Conservation (phyloP, 2,888 invertebrate genomes). For the Lutraria lutraria region DNA sequence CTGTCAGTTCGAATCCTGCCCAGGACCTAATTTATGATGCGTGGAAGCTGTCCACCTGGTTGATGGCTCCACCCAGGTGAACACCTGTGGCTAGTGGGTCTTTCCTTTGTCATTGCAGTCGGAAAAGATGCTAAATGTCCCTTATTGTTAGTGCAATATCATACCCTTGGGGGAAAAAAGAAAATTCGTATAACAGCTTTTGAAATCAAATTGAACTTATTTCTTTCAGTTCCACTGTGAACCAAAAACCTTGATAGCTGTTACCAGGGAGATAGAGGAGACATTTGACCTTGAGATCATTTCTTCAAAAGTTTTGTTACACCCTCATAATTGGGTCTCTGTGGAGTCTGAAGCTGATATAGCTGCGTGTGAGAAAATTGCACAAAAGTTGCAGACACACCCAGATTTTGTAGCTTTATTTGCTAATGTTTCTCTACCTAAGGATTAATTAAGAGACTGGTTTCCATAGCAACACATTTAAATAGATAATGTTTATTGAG, state of each 20-base stretch:
- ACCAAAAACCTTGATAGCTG: slow-evolving; percentile 4
- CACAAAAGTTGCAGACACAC: slow-evolving; percentile 37
- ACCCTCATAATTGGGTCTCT: slow-evolving; percentile 41
- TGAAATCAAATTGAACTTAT: background rate
- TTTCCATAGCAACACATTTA: background rate
- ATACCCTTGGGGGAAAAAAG: no score
- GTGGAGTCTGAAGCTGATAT: slow-evolving; percentile 40
- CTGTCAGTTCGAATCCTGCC: no score
- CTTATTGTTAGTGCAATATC: no score
- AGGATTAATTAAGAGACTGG: slow-evolving; percentile 29
- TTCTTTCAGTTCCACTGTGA: slow-evolving; percentile 66
- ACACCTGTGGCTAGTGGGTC: no score
- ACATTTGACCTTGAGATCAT: slow-evolving; percentile 46
- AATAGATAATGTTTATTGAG: no score
- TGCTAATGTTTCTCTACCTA: slow-evolving; percentile 57
- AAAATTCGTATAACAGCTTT: no score
- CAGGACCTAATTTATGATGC: no score
- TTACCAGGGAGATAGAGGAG: slow-evolving; percentile 51
- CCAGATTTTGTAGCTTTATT: slow-evolving; percentile 47
- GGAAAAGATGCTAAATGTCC: no score
- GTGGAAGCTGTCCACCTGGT: no score
- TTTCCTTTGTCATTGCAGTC: no score
- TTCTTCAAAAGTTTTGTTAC: slow-evolving; percentile 47
- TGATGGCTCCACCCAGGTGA: no score
- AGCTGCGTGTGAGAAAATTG: slow-evolving; percentile 36